These are phyloP conservation scores for Ornithoptera alexandrae DNA, from an alignment of 2,888 invertebrate genomes.

Conservation along the genomic window DNA sequence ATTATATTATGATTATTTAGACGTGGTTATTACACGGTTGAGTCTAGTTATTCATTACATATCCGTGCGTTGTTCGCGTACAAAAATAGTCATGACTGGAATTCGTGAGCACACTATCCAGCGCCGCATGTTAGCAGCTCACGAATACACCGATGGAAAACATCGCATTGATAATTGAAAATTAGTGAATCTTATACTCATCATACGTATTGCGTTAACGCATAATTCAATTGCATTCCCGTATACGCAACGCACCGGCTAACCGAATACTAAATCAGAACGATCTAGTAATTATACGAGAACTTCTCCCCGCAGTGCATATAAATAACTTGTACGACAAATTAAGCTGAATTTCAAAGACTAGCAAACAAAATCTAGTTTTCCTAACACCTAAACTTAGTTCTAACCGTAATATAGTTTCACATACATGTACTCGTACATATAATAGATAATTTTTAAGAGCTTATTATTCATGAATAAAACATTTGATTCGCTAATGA, in stretches of 20 bases:
- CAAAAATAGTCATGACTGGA: slow-evolving; percentile 8
- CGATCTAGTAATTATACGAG: slow-evolving; percentile 39
- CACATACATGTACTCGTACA: too few relatives aligned
- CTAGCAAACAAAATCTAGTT: slow-evolving; percentile 5
- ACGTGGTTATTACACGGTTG: too few relatives aligned
- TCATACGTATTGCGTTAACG: slow-evolving; percentile 31
- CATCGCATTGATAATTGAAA: slow-evolving; percentile 35
- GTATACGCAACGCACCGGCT: slow-evolving; percentile 27
- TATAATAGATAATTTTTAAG: not conserved
- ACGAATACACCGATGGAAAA: slow-evolving; percentile 32
- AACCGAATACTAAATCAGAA: slow-evolving; percentile 32
- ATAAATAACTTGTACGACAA: slow-evolving; percentile 44
- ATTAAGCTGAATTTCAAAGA: slow-evolving; percentile 33
- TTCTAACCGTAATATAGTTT: too few relatives aligned
- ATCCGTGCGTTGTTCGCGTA: not conserved
- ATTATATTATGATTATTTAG: too few relatives aligned
- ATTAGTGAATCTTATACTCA: slow-evolving; percentile 32
- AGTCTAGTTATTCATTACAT: too few relatives aligned
- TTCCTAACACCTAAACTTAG: not conserved
- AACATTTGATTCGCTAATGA: slow-evolving; percentile 11
- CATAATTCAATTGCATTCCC: slow-evolving; percentile 22
- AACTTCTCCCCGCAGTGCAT: slow-evolving; percentile 38
- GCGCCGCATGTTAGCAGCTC: slow-evolving; percentile 26
- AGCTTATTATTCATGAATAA: slow-evolving; percentile 13
- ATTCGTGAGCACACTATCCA: slow-evolving; percentile 31